Percentiles rank a stretch among this genome's conserved stretches.
Conservation (phyloP, 2,113 vertebrate genomes). For the Esox niger region DNA sequence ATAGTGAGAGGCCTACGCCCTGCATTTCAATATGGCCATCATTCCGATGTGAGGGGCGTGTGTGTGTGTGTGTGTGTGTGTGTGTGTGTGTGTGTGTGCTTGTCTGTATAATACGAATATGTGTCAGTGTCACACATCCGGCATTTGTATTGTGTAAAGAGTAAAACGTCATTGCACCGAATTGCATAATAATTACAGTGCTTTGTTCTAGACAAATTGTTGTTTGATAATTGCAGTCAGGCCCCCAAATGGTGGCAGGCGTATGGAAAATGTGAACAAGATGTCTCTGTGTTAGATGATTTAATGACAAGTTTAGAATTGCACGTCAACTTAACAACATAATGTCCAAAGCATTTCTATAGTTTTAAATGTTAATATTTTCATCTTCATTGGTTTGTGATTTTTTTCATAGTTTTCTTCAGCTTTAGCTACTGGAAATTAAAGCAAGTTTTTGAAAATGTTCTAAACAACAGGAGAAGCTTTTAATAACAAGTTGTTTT, state of each 20-base stretch:
- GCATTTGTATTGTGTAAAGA: neutral
- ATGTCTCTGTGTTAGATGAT: neutral
- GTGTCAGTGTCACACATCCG: no score
- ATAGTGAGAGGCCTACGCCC: neutral
- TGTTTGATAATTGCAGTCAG: slow-evolving; percentile 11
- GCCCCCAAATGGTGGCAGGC: neutral
- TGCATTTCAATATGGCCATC: neutral
- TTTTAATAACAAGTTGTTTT: slow-evolving; percentile 21
- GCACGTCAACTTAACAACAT: neutral
- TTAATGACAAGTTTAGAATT: neutral
- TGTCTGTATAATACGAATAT: no score
- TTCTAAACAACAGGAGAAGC: neutral
- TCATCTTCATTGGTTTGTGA: neutral
- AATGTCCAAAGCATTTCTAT: neutral
- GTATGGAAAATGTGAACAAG: neutral
- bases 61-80: no score
- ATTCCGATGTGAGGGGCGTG: neutral
- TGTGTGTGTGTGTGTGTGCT: no score
- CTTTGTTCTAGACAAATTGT: slow-evolving; percentile 42
- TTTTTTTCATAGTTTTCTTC: neutral
- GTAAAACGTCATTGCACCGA: slow-evolving; percentile 42
- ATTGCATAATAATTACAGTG: slow-evolving; percentile 56
- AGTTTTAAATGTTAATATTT: neutral
- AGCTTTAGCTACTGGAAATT: neutral
- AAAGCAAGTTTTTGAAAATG: neutral